Evolutionary conservation across 2,888 invertebrate genomes (phyloP).

Genomic region (Lasioglossum vierecki): DNA sequence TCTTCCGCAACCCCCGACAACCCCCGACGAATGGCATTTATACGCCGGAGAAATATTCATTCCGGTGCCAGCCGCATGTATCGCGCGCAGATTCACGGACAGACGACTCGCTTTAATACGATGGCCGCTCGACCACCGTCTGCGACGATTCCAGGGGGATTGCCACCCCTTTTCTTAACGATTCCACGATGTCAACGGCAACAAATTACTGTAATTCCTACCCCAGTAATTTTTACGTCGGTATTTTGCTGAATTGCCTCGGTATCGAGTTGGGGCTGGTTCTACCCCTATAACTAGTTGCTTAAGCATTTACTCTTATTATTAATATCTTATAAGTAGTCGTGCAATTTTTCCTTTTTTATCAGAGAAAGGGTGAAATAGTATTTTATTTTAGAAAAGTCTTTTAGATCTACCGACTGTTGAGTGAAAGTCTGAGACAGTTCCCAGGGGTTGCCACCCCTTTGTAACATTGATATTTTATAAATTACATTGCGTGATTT

Average conservation of each 20-base stretch:
- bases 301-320: no score
- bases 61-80: not conserved
- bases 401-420: no score
- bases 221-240: not conserved
- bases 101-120: slow-evolving; percentile 4
- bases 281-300: no score
- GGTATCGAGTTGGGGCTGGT: not conserved
- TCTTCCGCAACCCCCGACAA: not conserved
- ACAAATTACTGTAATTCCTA: not conserved
- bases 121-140: not conserved
- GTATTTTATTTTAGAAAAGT: no score
- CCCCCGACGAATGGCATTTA: slow-evolving; percentile 23
- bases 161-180: not conserved
- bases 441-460: no score
- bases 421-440: no score
- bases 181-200: not conserved
- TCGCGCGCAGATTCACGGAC: slow-evolving; percentile 6
- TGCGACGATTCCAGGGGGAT: not conserved
- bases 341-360: no score
- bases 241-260: not conserved
- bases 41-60: slow-evolving; percentile 30
- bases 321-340: no score
- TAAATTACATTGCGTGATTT: no score
- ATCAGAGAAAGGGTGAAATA: no score
- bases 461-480: no score